Evolutionary conservation across 2,113 vertebrate genomes (phyloP).

Genomic region (Holacanthus passer): DNA sequence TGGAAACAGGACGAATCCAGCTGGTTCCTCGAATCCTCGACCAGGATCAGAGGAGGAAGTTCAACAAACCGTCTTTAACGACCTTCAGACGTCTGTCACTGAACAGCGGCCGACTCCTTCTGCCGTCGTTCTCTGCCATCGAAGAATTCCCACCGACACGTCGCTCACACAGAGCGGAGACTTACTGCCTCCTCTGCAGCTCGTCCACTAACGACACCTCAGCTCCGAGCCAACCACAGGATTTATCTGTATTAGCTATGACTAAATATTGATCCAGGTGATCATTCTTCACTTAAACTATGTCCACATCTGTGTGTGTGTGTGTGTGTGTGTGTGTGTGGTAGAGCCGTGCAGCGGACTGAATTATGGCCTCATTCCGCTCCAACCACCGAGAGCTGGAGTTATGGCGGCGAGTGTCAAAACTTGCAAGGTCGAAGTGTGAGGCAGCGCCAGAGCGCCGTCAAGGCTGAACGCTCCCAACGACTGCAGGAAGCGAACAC

Average conservation of each 20-base stretch:
- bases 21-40: no score
- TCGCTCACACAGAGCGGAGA: slow-evolving; percentile 44
- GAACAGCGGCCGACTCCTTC: background rate
- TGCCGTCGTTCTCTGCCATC: no score
- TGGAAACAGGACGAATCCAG: no score
- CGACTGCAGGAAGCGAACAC: slow-evolving; percentile 12
- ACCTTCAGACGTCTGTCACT: no score
- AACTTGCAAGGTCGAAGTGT: slow-evolving; percentile 70
- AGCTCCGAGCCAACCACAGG: slow-evolving; percentile 34
- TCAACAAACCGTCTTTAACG: no score
- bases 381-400: slow-evolving; percentile 45
- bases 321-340: slow-evolving; percentile 15
- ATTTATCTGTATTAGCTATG: slow-evolving; percentile 70
- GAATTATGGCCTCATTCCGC: slow-evolving; percentile 68
- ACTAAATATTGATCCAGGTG: slow-evolving; percentile 77
- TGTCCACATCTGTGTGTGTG: slow-evolving; percentile 43
- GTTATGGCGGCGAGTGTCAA: slow-evolving; percentile 54
- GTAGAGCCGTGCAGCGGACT: slow-evolving; percentile 13
- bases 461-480: slow-evolving; percentile 54
- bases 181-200: slow-evolving; percentile 44
- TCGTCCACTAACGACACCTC: slow-evolving; percentile 27
- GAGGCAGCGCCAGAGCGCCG: slow-evolving; percentile 17
- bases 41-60: no score
- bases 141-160: no score
- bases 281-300: slow-evolving; percentile 76